Evolutionary conservation across 2,888 invertebrate species (phyloP).

Genomic region (Scrobipalpa costella): DNA sequence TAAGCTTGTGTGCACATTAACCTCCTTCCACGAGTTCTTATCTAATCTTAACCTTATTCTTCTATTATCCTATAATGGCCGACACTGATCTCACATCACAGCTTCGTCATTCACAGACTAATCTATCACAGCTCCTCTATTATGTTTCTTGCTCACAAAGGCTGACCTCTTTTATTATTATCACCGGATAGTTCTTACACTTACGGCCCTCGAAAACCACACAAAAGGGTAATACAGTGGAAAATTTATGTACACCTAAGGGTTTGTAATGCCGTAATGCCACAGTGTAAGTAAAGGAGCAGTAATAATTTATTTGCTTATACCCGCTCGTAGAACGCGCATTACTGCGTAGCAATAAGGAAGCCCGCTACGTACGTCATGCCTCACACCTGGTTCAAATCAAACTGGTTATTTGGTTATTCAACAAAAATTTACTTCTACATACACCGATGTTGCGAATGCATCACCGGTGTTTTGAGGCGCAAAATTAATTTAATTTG

Average conservation of each 20-base stretch:
- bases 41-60: not conserved
- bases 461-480: too few species aligned
- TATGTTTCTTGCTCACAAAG: not conserved
- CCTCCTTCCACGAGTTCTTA: not conserved
- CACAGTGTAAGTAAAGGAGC: not conserved
- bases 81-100: conserved; percentile 5
- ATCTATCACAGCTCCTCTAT: conserved; percentile 6
- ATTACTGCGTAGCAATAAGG: too few species aligned
- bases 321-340: too few species aligned
- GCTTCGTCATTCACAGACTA: not conserved
- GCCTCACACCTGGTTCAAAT: too few species aligned
- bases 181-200: not conserved
- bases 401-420: too few species aligned
- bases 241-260: conserved; percentile 12
- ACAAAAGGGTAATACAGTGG: conserved; percentile 5
- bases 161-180: conserved; percentile 1
- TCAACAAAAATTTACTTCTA: too few species aligned
- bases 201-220: not conserved
- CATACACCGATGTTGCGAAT: too few species aligned
- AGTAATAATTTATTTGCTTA: not conserved
- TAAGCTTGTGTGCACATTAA: not conserved
- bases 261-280: not conserved
- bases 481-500: too few species aligned
- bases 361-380: too few species aligned
- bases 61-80: conserved; percentile 3